These are phyloP conservation scores for Dysmachus trigonus DNA, from an alignment of 2,888 invertebrate genomes.

Conservation along the genomic window DNA sequence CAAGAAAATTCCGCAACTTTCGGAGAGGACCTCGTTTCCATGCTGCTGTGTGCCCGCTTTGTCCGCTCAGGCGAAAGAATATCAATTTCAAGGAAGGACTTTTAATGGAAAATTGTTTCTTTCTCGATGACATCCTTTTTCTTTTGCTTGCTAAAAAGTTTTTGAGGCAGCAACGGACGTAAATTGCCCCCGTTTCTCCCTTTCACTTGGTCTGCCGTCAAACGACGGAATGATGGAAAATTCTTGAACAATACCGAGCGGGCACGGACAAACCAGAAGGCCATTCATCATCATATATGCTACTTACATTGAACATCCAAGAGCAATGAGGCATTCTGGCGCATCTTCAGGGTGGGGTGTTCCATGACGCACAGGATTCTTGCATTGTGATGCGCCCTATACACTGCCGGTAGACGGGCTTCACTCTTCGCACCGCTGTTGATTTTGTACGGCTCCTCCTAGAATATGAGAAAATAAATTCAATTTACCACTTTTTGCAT, in stretches of 20 bases:
- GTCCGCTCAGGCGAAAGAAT: slow-evolving; percentile 12
- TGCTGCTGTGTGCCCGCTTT: not conserved
- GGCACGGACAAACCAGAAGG: not conserved
- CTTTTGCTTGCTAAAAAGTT: not conserved
- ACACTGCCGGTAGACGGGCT: slow-evolving; percentile 76
- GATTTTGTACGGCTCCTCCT: slow-evolving; percentile 63
- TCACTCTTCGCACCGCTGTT: slow-evolving; percentile 70
- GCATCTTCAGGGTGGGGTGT: slow-evolving; percentile 68
- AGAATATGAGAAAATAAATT: slow-evolving; percentile 43
- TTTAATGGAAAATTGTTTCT: slow-evolving; percentile 24
- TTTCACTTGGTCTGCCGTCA: not conserved
- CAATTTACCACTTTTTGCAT: not conserved
- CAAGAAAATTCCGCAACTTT: not conserved
- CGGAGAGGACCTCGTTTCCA: not conserved
- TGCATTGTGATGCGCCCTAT: slow-evolving; percentile 87
- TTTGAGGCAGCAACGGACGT: not conserved
- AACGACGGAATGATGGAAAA: not conserved
- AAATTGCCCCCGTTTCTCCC: not conserved
- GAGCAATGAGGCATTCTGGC: slow-evolving; percentile 63
- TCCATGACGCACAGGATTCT: slow-evolving; percentile 83
- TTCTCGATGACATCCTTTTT: slow-evolving; percentile 12
- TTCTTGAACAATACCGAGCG: not conserved
- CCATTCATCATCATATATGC: not conserved
- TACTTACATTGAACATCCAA: slow-evolving; percentile 65
- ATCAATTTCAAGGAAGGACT: slow-evolving; percentile 31